Evolutionary conservation across 2,888 invertebrate genomes (phyloP).

Genomic region (Hoplodrina ambigua): DNA sequence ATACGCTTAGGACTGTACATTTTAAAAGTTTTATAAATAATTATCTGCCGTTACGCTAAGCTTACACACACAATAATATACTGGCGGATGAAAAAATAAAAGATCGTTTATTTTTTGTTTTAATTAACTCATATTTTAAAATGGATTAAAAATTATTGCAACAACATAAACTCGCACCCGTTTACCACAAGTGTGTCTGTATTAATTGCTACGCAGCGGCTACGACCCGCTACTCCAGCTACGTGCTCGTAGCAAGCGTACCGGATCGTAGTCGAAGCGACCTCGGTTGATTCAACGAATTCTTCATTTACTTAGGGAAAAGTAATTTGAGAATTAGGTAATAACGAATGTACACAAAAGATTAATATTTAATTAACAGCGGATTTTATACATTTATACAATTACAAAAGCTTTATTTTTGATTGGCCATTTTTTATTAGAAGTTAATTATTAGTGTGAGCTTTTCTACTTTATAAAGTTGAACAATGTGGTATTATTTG

Average conservation of each 20-base stretch:
- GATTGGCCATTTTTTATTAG: not conserved
- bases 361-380: slow-evolving; percentile 3
- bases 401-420: not conserved
- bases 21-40: no score
- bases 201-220: not conserved
- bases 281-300: not conserved
- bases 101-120: no score
- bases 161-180: no score
- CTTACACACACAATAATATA: no score
- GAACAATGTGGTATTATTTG: slow-evolving; percentile 34
- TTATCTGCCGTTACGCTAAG: no score
- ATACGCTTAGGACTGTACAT: no score
- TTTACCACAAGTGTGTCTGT: no score
- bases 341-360: not conserved
- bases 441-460: slow-evolving; percentile 3
- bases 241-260: not conserved
- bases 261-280: not conserved
- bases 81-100: no score
- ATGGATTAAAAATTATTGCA: no score
- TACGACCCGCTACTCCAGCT: slow-evolving; percentile 5
- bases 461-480: slow-evolving; percentile 8
- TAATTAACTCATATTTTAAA: no score
- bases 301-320: not conserved
- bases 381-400: not conserved
- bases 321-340: not conserved